phyloP scores from a whole-genome alignment of 2,888 invertebrate genomes.

The Heteromurus nitidus region DNA sequence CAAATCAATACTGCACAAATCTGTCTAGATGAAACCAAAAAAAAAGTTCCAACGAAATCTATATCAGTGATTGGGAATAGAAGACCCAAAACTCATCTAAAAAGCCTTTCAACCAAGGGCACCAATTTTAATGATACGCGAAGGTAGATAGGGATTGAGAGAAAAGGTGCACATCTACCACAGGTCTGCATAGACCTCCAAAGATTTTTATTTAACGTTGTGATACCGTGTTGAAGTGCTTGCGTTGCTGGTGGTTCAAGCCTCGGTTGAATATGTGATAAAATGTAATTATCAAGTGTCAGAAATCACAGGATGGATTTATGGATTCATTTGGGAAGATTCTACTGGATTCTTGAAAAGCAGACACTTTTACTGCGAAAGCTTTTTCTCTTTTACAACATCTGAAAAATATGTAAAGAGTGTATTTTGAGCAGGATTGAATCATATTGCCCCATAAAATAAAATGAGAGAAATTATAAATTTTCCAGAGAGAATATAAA shows the following conservation, averaged over 20 bases:
- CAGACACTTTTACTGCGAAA: too few species aligned
- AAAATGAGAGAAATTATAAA: too few species aligned
- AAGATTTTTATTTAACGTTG: not conserved
- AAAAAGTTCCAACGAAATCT: slow-evolving; percentile 15
- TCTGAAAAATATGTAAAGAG: too few species aligned
- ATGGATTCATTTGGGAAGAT: slow-evolving; percentile 31
- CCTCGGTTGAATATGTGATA: slow-evolving; percentile 44
- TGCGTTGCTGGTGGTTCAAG: slow-evolving; percentile 48
- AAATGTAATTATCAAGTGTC: slow-evolving; percentile 61
- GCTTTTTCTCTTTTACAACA: too few species aligned
- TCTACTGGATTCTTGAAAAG: not conserved
- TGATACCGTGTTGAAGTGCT: not conserved
- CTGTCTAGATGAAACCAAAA: not conserved
- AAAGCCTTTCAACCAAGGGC: slow-evolving; percentile 35
- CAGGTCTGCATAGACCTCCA: slow-evolving; percentile 50
- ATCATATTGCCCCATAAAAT: too few species aligned
- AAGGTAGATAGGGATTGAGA: slow-evolving; percentile 33
- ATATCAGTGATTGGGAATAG: too few species aligned
- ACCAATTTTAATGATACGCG: slow-evolving; percentile 44
- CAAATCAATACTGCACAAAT: slow-evolving; percentile 2
- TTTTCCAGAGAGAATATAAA: too few species aligned
- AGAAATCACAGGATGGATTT: slow-evolving; percentile 60
- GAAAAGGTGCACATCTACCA: too few species aligned
- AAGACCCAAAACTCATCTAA: too few species aligned
- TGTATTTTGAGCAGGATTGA: too few species aligned